phyloP scores from a whole-genome alignment of 2,888 invertebrate species.

The Ophion costatus region DNA sequence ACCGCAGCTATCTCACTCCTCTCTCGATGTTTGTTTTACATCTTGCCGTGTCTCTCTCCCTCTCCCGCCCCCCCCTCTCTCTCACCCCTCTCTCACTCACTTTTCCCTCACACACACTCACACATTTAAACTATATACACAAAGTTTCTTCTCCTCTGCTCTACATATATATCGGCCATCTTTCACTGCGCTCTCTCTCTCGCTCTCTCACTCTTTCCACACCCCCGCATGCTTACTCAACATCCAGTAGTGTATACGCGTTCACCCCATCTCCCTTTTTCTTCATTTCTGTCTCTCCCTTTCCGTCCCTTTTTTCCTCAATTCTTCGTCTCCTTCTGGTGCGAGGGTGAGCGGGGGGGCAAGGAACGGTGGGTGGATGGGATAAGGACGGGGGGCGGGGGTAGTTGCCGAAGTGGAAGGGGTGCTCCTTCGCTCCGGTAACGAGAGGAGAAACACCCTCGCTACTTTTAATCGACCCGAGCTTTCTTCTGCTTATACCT shows the following conservation, averaged over 20 bases:
- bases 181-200: slow-evolving; percentile 57
- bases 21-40: slow-evolving; percentile 71
- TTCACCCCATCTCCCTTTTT: slow-evolving; percentile 68
- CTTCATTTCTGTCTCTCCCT: slow-evolving; percentile 70
- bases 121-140: slow-evolving; percentile 46
- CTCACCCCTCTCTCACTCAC: slow-evolving; percentile 52
- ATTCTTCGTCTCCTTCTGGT: slow-evolving; percentile 47
- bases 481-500: slow-evolving; percentile 83
- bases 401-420: slow-evolving; percentile 20
- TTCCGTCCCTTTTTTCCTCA: slow-evolving; percentile 70
- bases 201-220: slow-evolving; percentile 67
- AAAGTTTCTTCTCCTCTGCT: slow-evolving; percentile 59
- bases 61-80: slow-evolving; percentile 60
- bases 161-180: slow-evolving; percentile 53
- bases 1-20: slow-evolving; percentile 69
- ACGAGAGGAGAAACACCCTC: slow-evolving; percentile 84
- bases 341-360: slow-evolving; percentile 14
- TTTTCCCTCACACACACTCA: slow-evolving; percentile 37
- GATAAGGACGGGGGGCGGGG: neutral
- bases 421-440: slow-evolving; percentile 78
- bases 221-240: slow-evolving; percentile 65
- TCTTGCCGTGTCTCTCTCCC: slow-evolving; percentile 64
- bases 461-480: slow-evolving; percentile 84
- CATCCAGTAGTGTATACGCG: slow-evolving; percentile 50
- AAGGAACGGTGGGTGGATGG: neutral